Percentiles rank a stretch among this genome's conserved stretches.
Evolutionary conservation across 1,140 invertebrate genomes (phyloP).

Genomic region (Sycophila sp.): DNA sequence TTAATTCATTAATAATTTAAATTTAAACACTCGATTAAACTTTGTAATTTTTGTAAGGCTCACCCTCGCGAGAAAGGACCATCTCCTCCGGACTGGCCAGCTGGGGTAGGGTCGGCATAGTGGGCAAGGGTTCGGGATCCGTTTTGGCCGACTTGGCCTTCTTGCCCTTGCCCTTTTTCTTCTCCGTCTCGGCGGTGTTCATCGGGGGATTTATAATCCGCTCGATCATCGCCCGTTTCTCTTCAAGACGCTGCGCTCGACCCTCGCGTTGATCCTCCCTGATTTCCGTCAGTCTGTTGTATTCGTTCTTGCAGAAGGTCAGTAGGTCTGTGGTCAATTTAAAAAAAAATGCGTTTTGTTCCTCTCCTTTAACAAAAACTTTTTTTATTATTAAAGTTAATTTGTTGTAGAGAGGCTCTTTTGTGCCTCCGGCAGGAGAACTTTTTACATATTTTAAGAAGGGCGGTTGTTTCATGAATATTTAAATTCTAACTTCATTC

Average conservation of each 20-base stretch:
- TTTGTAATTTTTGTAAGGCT: too few relatives aligned
- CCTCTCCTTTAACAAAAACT: too few relatives aligned
- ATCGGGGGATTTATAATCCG: constrained; percentile 46
- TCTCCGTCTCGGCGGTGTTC: constrained; percentile 8
- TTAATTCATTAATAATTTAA: too few relatives aligned
- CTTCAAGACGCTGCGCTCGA: constrained; percentile 47
- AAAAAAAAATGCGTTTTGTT: constrained; percentile 6
- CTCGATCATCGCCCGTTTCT: constrained; percentile 50
- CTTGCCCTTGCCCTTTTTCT: constrained; percentile 30
- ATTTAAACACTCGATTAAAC: too few relatives aligned
- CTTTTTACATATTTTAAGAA: too few relatives aligned
- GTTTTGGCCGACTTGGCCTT: constrained; percentile 11
- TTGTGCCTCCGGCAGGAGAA: too few relatives aligned
- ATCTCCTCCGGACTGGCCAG: constrained; percentile 20
- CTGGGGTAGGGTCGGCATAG: not conserved
- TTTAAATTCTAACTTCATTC: constrained; percentile 1
- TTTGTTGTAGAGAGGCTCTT: too few relatives aligned
- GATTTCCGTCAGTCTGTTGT: constrained; percentile 42
- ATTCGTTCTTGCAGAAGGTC: constrained; percentile 44
- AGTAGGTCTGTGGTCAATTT: constrained; percentile 46
- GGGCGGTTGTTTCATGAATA: not conserved
- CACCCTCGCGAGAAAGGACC: constrained; percentile 3
- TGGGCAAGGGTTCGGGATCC: constrained; percentile 43
- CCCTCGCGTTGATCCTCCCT: constrained; percentile 50
- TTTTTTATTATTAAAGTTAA: too few relatives aligned